Conservation (phyloP, 2,113 vertebrate species). For the Tor tambroides region DNA sequence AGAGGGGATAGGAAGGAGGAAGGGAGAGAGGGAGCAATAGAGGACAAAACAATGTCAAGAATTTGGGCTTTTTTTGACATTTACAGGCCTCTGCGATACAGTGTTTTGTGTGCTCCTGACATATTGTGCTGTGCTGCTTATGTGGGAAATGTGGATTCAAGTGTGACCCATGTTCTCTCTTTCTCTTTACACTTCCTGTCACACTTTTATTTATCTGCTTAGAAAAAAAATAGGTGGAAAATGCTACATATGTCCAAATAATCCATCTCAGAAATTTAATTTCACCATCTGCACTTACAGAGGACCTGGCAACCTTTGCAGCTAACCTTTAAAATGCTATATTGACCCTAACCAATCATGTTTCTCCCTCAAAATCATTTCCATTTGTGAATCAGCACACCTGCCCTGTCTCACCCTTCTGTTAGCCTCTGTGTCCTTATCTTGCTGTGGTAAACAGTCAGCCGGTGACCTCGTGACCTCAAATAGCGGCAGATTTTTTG, state of each 20-base stretch:
- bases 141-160: background rate
- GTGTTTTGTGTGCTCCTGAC: background rate
- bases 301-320: background rate
- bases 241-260: background rate
- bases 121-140: background rate
- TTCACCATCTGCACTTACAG: background rate
- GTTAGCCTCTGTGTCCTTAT: background rate
- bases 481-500: background rate
- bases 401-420: background rate
- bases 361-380: background rate
- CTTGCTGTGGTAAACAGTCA: background rate
- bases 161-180: background rate
- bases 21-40: background rate
- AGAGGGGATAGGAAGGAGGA: background rate
- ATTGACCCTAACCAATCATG: background rate
- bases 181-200: background rate
- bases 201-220: background rate
- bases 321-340: background rate
- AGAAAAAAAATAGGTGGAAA: background rate
- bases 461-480: background rate
- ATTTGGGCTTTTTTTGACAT: background rate
- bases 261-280: background rate
- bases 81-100: background rate
- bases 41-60: constrained; percentile 3
- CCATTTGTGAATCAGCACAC: background rate